These are phyloP conservation scores for Phrynocephalus forsythii DNA, from an alignment of 2,797 vertebrate species.

Conservation along the genomic window DNA sequence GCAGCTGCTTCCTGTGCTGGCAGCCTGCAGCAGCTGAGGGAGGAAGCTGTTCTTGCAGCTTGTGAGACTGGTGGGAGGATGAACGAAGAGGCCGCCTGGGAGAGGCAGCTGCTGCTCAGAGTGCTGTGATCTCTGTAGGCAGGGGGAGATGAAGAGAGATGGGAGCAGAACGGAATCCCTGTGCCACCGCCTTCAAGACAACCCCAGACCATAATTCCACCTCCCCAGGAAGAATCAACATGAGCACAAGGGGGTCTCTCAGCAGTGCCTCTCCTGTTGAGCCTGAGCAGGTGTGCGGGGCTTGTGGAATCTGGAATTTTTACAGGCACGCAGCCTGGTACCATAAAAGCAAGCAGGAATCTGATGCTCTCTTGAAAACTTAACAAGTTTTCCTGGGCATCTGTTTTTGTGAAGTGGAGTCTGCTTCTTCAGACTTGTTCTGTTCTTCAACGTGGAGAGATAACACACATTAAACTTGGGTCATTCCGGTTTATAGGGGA, in stretches of 20 bases:
- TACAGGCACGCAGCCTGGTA: too few species aligned
- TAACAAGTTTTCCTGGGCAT: too few species aligned
- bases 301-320: too few species aligned
- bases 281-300: too few species aligned
- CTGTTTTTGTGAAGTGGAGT: too few species aligned
- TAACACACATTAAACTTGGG: background rate
- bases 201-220: background rate
- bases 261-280: background rate
- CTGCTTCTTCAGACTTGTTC: background rate
- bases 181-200: background rate
- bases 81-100: conserved; percentile 9
- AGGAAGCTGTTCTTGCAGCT: conserved; percentile 25
- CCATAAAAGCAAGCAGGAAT: too few species aligned
- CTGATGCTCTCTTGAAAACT: too few species aligned
- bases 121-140: conserved; percentile 16
- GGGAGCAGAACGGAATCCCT: background rate
- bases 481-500: background rate
- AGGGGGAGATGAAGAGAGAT: background rate
- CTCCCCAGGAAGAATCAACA: background rate
- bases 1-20: conserved; percentile 40
- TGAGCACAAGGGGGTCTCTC: background rate
- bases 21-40: conserved; percentile 13
- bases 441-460: background rate
- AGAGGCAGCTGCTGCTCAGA: conserved; percentile 20
- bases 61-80: background rate